Conservation (phyloP, 2,113 vertebrate species). For the Centrocercus urophasianus region DNA sequence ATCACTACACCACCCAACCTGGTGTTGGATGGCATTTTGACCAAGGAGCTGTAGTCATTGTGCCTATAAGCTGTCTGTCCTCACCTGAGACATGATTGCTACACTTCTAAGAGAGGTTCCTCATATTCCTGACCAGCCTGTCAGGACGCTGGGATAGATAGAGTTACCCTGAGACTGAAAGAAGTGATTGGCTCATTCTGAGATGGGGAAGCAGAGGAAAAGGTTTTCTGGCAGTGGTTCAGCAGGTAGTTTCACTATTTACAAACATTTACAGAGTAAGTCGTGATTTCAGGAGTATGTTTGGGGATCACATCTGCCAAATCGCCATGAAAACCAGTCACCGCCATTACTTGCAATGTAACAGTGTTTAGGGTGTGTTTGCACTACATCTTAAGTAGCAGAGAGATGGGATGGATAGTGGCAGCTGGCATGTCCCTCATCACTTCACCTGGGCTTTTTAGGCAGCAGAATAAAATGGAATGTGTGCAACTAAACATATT, state of each 20-base stretch:
- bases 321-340: not conserved
- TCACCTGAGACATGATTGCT: not conserved
- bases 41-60: not conserved
- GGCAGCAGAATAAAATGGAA: not conserved
- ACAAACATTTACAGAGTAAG: not conserved
- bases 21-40: not conserved
- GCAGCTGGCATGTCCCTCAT: fast-evolving
- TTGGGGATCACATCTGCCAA: not conserved
- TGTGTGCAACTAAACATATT: not conserved
- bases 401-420: not conserved
- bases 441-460: not conserved
- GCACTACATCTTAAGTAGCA: fast-evolving
- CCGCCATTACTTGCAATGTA: not conserved
- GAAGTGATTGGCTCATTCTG: not conserved
- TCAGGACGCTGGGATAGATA: not conserved
- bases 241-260: not conserved
- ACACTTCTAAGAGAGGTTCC: not conserved
- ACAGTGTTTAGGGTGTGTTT: not conserved
- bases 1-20: not conserved
- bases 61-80: not conserved
- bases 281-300: not conserved
- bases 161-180: not conserved
- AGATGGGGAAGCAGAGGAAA: not conserved
- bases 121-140: not conserved
- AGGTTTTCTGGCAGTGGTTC: not conserved